Evolutionary conservation across 2,797 vertebrate genomes (phyloP), one percentile per base, ranked within the genome.

Genomic region (Thamnophis elegans): DNA sequence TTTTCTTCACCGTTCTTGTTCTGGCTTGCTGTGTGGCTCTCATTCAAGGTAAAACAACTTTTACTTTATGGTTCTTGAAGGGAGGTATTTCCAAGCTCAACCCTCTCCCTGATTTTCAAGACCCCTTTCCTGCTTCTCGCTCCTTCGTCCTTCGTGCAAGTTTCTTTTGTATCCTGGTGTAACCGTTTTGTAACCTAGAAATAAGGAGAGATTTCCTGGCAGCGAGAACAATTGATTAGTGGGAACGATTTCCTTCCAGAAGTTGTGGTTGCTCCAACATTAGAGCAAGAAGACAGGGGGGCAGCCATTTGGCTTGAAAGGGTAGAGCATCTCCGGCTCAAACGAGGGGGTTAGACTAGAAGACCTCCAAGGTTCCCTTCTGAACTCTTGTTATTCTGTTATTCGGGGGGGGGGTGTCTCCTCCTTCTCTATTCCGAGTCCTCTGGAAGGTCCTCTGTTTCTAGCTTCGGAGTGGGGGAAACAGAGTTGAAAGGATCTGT

Each of bases 41-140:
- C 53, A 4, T 85, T 1, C 68, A 92, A 90, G 93, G 93, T 93
- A 93, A 90, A 73, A 20, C 18, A 9, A 7, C 56, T 4, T 58
- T 36, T 12, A 42, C 42, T 42, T 42, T 42, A 42, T 2, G 18
- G 10, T 87, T 32, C n/a, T 68, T 22, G 36, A 42, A 78, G 3
- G 20, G 73, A 78, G 18, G 73, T 36, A 78, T 78, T 78, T 42
- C 73, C 18, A 78, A 78, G 73, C 18, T 78, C 3, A 14, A 5
- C n/a, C 18, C 13, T 0, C 59, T 20, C 18, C 56, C 20, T 20
- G 8, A 42, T 78, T 78, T 78, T 42, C 32, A 42, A 78, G 14
- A 89, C 9, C 59, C 26, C 11, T 53, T 20, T 47, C 26, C 58
- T 65, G 26, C 32, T 58, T 14, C 10, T 25, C 5, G 9, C 56